Evolutionary conservation across 30 jellyfish, hydroid and myxozoan species (phyloP), one percentile per base, ranked within the genome.

Genomic region (Euphysa ruthae): DNA sequence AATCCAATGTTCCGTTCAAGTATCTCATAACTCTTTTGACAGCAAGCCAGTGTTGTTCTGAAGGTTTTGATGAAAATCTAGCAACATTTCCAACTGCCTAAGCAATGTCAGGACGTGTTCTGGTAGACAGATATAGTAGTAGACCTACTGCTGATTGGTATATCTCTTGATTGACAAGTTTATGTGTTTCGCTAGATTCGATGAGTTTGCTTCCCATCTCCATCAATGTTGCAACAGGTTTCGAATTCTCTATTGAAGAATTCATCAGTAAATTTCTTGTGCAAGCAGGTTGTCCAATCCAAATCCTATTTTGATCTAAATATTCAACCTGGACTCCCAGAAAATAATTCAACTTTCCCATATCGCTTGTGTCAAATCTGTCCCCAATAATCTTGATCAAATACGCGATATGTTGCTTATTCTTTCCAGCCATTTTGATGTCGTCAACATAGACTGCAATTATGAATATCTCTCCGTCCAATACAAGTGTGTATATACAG

Each of bases 71-170:
- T n/a, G n/a, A n/a, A n/a, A n/a, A n/a, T n/a, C n/a, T n/a, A n/a
- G n/a, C n/a, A 12, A 72, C 58, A 26, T 24, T 70, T 1, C 79
- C 43, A 8, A 72, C 91, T 1, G 83, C 90, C 2, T 4, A 32
- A 2, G 85, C 76, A 65, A 77, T 77, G 42, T 77, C 91, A 7
- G 91, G 91, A 43, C 91, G n/a, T n/a, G n/a, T n/a, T n/a, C n/a
- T n/a, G n/a, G n/a, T n/a, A n/a, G n/a, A n/a, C n/a, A n/a, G n/a
- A 25, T 26, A 75, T 77, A 2, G 6, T 28, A 3, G 71, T 64
- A 0, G 91, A 46, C 21, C 51, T 33, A n/a, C n/a, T n/a, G n/a
- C n/a, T 43, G 1, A 65, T 73, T 1, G 93, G 69, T 25, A 56
- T 33, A 6, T n/a, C n/a, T n/a, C n/a, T n/a, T n/a, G n/a, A n/a